Base-by-base conservation (phyloP, 2,888 invertebrate genomes). In the Coenonympha arcania region DNA sequence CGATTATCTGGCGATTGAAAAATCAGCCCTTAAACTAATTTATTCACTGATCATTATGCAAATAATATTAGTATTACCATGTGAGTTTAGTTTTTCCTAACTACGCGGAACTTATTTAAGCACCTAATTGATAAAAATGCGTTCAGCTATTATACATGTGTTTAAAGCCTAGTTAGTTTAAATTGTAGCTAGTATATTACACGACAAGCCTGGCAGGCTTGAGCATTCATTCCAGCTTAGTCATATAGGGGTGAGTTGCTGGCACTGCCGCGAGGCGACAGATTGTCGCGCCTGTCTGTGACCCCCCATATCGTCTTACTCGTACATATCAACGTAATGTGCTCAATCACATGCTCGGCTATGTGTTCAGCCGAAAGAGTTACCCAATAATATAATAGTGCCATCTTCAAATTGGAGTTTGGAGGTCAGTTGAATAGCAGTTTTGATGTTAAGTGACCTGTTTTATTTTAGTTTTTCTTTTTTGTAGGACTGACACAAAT, bases 251-350 rank as follows among this genome's bases (percentile, higher is more conserved):
- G 42, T 55, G 42, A 59, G 57, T 54, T 59, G 64, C 59, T 79
- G 80, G 81, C 83, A 78, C 68, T 60, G 65, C 62, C 62, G 59
- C 60, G 65, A 58, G 79, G 77, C 81, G 80, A 72, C 84, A 68
- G 62, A 52, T 55, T 63, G 81, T 74, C 78, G 78, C 73, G 68
- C 69, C 64, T 62, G 68, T 68, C 63, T 63, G 58, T 62, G 48
- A 52, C 47, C 56, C 48, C 49, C 52, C 53, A 54, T 57, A 52
- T 54, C 52, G n/a, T n/a, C n/a, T n/a, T n/a, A n/a, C 48, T 50
- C 54, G 42, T 52, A 52, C 48, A 52, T 52, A 49, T 49, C 54
- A 55, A 52, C 49, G 47, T 55, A 47, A 49, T 49, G 39, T 42
- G 52, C 46, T 55, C 55, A 48, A 45, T 49, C 55, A 43, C 49